Evolutionary conservation across 1,140 invertebrate species (phyloP).

Genomic region (Procambarus clarkii): DNA sequence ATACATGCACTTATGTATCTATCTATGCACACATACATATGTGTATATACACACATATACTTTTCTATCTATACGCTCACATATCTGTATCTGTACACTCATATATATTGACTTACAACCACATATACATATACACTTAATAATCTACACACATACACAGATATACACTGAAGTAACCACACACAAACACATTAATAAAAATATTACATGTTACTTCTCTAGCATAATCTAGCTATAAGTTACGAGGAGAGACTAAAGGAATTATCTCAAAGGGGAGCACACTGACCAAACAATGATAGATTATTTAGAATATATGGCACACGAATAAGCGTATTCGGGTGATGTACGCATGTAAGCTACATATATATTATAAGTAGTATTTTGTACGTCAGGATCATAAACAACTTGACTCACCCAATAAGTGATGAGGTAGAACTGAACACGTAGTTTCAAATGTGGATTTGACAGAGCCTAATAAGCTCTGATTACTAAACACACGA

Average conservation of each 20-base stretch:
- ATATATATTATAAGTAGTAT: background rate
- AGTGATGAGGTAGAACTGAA: too few relatives aligned
- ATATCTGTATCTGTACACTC: background rate
- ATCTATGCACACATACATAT: background rate
- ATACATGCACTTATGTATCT: conserved; percentile 1
- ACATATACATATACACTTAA: too few relatives aligned
- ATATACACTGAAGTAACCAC: background rate
- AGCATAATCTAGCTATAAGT: background rate
- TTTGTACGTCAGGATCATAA: background rate
- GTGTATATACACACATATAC: background rate
- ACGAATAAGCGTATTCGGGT: background rate
- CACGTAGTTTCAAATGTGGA: too few relatives aligned
- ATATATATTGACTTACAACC: too few relatives aligned
- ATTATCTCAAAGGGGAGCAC: background rate
- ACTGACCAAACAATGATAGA: background rate
- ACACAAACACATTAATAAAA: background rate
- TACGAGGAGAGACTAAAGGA: background rate
- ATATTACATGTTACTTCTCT: background rate
- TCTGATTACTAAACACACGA: too few relatives aligned
- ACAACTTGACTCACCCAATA: background rate
- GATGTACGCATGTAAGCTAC: background rate
- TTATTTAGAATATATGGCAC: background rate
- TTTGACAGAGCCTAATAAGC: too few relatives aligned
- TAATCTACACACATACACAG: background rate
- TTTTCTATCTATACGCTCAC: background rate